Evolutionary conservation across 2,113 vertebrate genomes (phyloP), one percentile per base, ranked within the genome.

Genomic region (Chaetura pelagica): DNA sequence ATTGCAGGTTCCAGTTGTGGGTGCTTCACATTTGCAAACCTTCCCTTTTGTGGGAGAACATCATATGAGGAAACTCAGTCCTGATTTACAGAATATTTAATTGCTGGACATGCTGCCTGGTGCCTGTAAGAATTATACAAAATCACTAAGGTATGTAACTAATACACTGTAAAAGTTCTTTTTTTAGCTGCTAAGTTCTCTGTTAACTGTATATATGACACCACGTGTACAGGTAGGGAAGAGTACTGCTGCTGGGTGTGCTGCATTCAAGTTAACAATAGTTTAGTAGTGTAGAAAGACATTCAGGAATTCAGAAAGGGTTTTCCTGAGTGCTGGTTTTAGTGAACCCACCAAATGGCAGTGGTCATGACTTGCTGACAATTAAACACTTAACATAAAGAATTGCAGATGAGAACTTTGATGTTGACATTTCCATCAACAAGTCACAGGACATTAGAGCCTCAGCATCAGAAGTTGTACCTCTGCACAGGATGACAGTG

Each of bases 361-460:
- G 32, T 9, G 68, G 54, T 42, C 17, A 5, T 21, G 86, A 69
- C 16, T 38, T 57, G 80, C 2, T 91, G 92, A 82, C 69, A 58
- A 26, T 87, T 67, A 63, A 89, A 68, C 77, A 55, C 57, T 66
- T 64, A 61, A 51, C 59, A 74, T 0, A 40, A 66, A 61, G 78
- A 69, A 87, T 2, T 63, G 64, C 32, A 54, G 66, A 27, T 46
- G 40, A 77, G 84, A 20, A 34, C 49, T 18, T 2, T 48, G 40
- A 49, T n/a, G 30, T 24, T n/a, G 27, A 34, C 12, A 1, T 51
- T 66, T 8, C 14, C 75, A 76, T 88, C 88, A 64, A 4, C 84
- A 92, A 79, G 85, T 91, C 82, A 85, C 66, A 90, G 85, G 72
- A 73, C 64, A 40, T 85, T 73, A 58, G 51, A 93, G 63, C 75